Percentiles rank a stretch among this genome's conserved stretches.
These are phyloP conservation scores for Halcyon leucocephala DNA, from an alignment of 2,797 vertebrate genomes.

Conservation along the genomic window DNA sequence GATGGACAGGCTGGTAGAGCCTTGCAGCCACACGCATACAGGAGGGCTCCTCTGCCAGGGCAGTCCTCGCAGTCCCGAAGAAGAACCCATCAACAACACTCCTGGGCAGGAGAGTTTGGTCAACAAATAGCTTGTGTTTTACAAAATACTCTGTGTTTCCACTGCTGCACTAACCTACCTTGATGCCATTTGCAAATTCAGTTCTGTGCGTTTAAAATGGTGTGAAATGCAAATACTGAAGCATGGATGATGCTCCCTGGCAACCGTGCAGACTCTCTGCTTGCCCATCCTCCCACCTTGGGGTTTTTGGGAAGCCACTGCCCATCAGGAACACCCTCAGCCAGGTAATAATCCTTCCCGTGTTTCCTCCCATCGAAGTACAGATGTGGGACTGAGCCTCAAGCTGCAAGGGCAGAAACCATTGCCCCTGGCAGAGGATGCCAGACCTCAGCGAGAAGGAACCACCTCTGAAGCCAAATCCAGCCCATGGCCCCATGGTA, in stretches of 20 bases:
- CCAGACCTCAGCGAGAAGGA: not conserved
- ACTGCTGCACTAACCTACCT: not conserved
- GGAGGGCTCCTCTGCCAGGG: not conserved
- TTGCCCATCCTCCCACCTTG: accelerated
- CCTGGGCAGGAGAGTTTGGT: not conserved
- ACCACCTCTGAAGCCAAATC: not conserved
- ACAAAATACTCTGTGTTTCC: not conserved
- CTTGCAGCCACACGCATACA: not conserved
- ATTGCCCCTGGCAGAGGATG: not conserved
- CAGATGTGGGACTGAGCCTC: not conserved
- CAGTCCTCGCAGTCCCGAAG: not conserved
- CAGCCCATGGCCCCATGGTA: not conserved
- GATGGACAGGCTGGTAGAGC: not conserved
- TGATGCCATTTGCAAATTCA: not conserved
- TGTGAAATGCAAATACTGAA: not conserved
- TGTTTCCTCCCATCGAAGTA: not conserved
- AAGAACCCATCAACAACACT: not conserved
- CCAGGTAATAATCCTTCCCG: not conserved
- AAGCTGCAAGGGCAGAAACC: accelerated
- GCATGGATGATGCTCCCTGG: not conserved
- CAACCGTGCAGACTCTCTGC: not conserved
- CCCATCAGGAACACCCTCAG: not conserved
- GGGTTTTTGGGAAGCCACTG: not conserved
- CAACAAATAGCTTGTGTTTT: not conserved
- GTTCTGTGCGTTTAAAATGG: accelerated